phyloP scores from a whole-genome alignment of 2,797 vertebrate species.

The Enteromius anoplus region DNA sequence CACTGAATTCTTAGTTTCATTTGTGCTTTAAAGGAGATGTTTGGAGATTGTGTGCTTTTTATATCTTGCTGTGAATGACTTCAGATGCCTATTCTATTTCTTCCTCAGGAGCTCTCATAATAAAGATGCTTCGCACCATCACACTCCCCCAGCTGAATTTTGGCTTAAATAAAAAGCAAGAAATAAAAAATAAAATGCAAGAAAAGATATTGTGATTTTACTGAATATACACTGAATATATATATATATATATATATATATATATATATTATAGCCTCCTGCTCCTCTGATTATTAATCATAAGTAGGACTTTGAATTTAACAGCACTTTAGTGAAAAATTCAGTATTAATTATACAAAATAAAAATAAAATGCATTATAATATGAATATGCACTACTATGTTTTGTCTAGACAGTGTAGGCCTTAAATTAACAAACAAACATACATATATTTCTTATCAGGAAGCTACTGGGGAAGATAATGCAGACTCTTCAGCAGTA shows the following conservation, averaged over 20 bases:
- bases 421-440: neutral
- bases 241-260: neutral
- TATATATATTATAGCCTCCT: neutral
- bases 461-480: slow-evolving; percentile 33
- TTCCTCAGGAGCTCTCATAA: slow-evolving; percentile 20
- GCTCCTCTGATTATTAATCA: neutral
- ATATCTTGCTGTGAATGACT: slow-evolving; percentile 40
- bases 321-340: neutral
- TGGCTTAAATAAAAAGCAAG: neutral
- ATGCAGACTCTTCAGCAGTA: slow-evolving; percentile 12
- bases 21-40: slow-evolving; percentile 37
- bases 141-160: slow-evolving; percentile 3
- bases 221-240: neutral
- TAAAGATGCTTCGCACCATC: slow-evolving; percentile 17
- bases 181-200: neutral
- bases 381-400: neutral
- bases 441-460: neutral
- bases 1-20: slow-evolving; percentile 44
- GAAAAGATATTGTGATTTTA: neutral
- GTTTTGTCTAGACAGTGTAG: neutral
- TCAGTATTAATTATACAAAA: neutral
- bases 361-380: neutral
- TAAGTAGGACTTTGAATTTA: neutral
- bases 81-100: slow-evolving; percentile 29
- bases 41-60: slow-evolving; percentile 44